Evolutionary conservation across 1,140 invertebrate species (phyloP), one percentile per base, ranked within the genome.

Genomic region (Meloidogyne hapla): DNA sequence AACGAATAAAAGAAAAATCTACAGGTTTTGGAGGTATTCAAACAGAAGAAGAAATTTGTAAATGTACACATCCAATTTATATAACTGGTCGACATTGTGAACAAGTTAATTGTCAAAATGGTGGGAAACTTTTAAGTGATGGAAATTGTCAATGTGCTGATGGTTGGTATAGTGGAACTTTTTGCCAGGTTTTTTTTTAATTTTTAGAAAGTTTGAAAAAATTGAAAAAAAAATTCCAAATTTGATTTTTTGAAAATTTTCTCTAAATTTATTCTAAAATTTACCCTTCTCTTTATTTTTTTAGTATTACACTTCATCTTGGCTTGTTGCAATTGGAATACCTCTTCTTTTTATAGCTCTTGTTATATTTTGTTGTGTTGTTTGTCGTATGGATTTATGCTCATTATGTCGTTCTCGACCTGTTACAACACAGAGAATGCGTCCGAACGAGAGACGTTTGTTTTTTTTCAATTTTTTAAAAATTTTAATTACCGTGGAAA

Each of bases 351-450:
- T 64, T 67, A 70, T 83, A 6, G 75, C 77, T 21, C 64, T 85
- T 25, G 71, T 85, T 42, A 67, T 85, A 9, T 45, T 85, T 45
- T 83, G 82, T 71, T 83, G 82, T 71, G 80, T 83, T 10, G 68
- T 83, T 76, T 83, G 82, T 68, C 80, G 82, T n/a, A 61, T 85
- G 18, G 82, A 83, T 74, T 76, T 83, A 18, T 83, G 83, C 63
- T 77, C 82, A 38, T 62, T 72, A 18, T 70, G 81, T 40, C 66
- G 79, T 18, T 56, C 81, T 13, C 63, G 65, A 10, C 48, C 48
- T 33, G 40, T 67, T 10, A 28, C 26, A 40, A 74, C 63, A 23
- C 18, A 25, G 6, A 28, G 42, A 15, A 21, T 42, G 18, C 21
- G 67, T 80, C n/a, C 25, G 23, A 76, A 75, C 21, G 28, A 23